phyloP scores from a whole-genome alignment of 2,113 vertebrate genomes.

The Raja brachyura region DNA sequence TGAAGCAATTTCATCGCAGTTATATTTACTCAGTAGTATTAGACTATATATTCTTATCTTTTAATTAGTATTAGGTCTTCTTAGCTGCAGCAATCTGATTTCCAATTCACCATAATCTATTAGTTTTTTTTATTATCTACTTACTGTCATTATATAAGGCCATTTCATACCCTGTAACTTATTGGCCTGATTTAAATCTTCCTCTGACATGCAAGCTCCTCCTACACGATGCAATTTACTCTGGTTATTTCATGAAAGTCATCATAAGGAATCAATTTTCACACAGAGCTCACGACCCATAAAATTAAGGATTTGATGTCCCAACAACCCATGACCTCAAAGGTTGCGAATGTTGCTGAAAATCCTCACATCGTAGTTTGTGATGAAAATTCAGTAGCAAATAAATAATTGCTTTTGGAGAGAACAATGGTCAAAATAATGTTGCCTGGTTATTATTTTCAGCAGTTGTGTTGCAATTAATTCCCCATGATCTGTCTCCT shows the following conservation, averaged over 20 bases:
- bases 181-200: neutral
- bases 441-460: neutral
- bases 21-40: neutral
- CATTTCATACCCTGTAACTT: constrained; percentile 23
- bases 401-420: neutral
- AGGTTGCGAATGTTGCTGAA: neutral
- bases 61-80: neutral
- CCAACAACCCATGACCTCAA: neutral
- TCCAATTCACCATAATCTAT: neutral
- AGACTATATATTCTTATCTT: neutral
- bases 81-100: neutral
- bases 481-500: neutral
- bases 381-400: neutral
- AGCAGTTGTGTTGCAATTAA: neutral
- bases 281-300: neutral
- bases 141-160: neutral
- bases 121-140: neutral
- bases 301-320: neutral
- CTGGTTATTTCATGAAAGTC: neutral
- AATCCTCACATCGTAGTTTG: neutral
- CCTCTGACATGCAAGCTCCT: neutral
- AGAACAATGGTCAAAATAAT: neutral
- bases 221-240: neutral
- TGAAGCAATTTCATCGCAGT: neutral
- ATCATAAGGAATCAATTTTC: neutral